Percentiles rank a stretch among this genome's conserved stretches.
phyloP scores from a whole-genome alignment of 2,888 invertebrate genomes.

The Hyposoter dolosus region DNA sequence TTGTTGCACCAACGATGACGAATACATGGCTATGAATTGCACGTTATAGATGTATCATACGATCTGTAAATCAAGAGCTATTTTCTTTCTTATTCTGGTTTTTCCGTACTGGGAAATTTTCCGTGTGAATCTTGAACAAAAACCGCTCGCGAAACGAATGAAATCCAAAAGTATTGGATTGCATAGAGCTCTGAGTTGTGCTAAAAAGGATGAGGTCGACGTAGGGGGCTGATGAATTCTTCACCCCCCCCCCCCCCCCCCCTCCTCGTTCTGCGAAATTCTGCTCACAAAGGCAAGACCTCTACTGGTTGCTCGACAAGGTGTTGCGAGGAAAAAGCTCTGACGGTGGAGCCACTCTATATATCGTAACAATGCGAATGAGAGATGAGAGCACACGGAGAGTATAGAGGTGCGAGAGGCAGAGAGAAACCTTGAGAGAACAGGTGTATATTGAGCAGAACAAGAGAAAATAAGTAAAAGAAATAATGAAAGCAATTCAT shows the following conservation, averaged over 20 bases:
- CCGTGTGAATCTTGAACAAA: constrained; percentile 54
- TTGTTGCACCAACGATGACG: constrained; percentile 17
- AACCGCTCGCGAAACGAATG: constrained; percentile 49
- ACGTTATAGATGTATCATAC: constrained; percentile 1
- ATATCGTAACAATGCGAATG: constrained; percentile 49
- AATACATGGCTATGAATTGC: constrained; percentile 11
- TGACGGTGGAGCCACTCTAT: constrained; percentile 50
- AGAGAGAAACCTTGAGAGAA: constrained; percentile 13
- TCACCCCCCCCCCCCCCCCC: constrained; percentile 27
- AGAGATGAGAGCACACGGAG: neutral
- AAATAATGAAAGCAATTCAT: constrained; percentile 15
- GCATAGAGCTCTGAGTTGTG: constrained; percentile 12
- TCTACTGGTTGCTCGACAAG: constrained; percentile 37
- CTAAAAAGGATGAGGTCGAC: neutral
- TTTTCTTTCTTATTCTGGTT: constrained; percentile 17
- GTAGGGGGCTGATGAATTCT: constrained; percentile 48
- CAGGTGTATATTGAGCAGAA: constrained; percentile 5
- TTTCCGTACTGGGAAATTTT: constrained; percentile 36
- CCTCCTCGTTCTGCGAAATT: constrained; percentile 32
- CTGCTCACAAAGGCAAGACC: constrained; percentile 58
- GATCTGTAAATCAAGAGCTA: constrained; percentile 49
- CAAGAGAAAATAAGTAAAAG: neutral
- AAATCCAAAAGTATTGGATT: constrained; percentile 51
- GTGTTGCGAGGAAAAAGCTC: constrained; percentile 32
- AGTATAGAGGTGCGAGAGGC: neutral